These are phyloP conservation scores for Lissocephala sabroskyi DNA, from an alignment of 2,888 invertebrate genomes.

Conservation along the genomic window DNA sequence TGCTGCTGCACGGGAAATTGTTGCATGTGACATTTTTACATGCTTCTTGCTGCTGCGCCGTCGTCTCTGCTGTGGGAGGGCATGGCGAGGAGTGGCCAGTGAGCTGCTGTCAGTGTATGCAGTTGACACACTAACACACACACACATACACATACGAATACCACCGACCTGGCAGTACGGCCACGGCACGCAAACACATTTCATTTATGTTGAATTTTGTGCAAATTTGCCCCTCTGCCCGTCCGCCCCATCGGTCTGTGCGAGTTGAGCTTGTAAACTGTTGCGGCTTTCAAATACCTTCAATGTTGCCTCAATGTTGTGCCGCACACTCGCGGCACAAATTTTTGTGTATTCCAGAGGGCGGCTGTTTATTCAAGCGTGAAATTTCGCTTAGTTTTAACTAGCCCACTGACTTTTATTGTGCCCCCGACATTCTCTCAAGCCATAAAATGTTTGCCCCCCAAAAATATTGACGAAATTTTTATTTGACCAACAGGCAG, in stretches of 20 bases:
- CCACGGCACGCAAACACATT: constrained; percentile 54
- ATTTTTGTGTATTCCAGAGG: not conserved
- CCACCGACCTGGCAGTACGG: constrained; percentile 21
- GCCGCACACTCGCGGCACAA: constrained; percentile 7
- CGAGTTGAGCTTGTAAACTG: constrained; percentile 37
- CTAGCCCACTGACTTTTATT: too few species aligned
- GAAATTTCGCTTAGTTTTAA: constrained; percentile 41
- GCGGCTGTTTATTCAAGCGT: constrained; percentile 30
- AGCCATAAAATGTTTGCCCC: not conserved
- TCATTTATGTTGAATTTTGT: constrained; percentile 59
- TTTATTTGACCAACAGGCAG: not conserved
- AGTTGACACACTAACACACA: constrained; percentile 57
- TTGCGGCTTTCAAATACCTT: constrained; percentile 47
- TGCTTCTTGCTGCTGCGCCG: constrained; percentile 26
- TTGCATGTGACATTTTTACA: constrained; percentile 56
- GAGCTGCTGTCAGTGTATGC: constrained; percentile 57
- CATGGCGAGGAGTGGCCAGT: too few species aligned
- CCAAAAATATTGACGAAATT: constrained; percentile 2
- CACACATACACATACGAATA: constrained; percentile 10
- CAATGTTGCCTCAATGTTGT: constrained; percentile 32
- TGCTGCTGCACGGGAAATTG: constrained; percentile 43
- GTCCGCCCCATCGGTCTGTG: not conserved
- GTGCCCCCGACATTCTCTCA: too few species aligned
- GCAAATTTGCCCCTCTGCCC: constrained; percentile 26
- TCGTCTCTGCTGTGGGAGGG: constrained; percentile 31